Evolutionary conservation across 2,797 vertebrate species (phyloP), one percentile per base, ranked within the genome.

Genomic region (Brachyrhaphis roseni): DNA sequence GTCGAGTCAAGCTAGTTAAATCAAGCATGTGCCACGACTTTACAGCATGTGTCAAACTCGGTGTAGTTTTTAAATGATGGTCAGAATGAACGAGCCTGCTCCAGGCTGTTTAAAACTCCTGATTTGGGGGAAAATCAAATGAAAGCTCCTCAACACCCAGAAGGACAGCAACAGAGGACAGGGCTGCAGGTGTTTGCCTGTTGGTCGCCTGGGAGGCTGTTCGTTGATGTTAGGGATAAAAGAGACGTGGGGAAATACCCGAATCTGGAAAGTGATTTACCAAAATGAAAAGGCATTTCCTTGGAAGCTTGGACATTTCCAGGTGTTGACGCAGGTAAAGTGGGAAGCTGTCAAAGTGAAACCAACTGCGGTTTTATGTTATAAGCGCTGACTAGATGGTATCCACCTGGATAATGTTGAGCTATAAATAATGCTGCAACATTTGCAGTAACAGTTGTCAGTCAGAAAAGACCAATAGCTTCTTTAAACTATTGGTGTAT

Each of bases 171-270:
- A 77, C 74, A 57, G 83, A 78, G 83, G 79, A 84, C 62, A 77
- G 76, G 71, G 86, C 88, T 86, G 93, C 91, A 93, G 92, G 91
- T 93, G 93, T 90, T 90, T 86, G 75, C 79, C 83, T 79, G 77
- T 81, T 82, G 68, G 73, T 73, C 59, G 75, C 75, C 59, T 78
- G 78, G 47, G 23, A 78, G 81, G 34, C 74, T 46, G 49, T 84
- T 59, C 51, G 31, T 71, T 43, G 23, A 7, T 49, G 45, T 62
- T 83, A 39, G n/a, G 73, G 46, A 78, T 75, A 5, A 26, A 41
- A 26, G 39, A 26, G 39, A 70, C 4, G 23, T 5, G 39, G 39
- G 36, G 23, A 43, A 43, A n/a, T 43, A 26, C 41, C 10, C 26
- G 39, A 80, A 12, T 36, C 16, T 20, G 23, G 26, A 53, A 76